Base-by-base conservation (phyloP, 2,888 invertebrate genomes). In the Drosophila yooni region DNA sequence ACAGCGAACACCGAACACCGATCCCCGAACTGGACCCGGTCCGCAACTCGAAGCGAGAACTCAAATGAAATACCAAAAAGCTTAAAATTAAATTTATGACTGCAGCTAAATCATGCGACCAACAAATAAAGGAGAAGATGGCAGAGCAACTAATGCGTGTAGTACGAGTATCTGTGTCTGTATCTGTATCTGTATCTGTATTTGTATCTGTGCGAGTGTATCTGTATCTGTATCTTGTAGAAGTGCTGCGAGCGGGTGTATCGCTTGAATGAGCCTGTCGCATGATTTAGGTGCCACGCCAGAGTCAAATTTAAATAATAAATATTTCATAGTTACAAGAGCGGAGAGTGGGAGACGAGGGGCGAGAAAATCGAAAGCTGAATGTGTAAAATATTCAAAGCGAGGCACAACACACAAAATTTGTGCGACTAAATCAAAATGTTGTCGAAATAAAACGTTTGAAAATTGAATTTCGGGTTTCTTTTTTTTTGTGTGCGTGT, bases 381-480 rank as follows among this genome's bases (percentile, higher is more conserved):
- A 71, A 86, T 75, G 76, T 71, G 65, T 82, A 89, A 87, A 88
- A 89, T 88, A 90, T 88, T 86, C 90, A 88, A 80, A 85, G 40
- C 76, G 69, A 75, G 46, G 63, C 53, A 73, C 63, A 61, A 27
- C 21, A 51, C 31, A 58, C 46, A 53, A 70, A 80, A 69, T 64
- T 74, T 65, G 70, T 73, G 74, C 77, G 82, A 80, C 90, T 91
- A 88, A 88, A 84, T 90, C 91, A 90, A 90, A 88, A 79, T 76
- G 68, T 74, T 87, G 89, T 88, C 88, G 91, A 90, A 90, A 90
- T 90, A 88, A 90, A 89, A 82, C 82, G 88, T 82, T 87, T 90
- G 81, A 89, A 83, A 89, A 88, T 90, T 90, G 82, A 87, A 90
- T 84, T 90, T 79, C 66, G 69, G 56, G 57, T 59, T 76, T 68